Percentiles rank a stretch among this genome's conserved stretches.
phyloP scores from a whole-genome alignment of 2,888 invertebrate genomes.

The Tuberolachnus salignus region DNA sequence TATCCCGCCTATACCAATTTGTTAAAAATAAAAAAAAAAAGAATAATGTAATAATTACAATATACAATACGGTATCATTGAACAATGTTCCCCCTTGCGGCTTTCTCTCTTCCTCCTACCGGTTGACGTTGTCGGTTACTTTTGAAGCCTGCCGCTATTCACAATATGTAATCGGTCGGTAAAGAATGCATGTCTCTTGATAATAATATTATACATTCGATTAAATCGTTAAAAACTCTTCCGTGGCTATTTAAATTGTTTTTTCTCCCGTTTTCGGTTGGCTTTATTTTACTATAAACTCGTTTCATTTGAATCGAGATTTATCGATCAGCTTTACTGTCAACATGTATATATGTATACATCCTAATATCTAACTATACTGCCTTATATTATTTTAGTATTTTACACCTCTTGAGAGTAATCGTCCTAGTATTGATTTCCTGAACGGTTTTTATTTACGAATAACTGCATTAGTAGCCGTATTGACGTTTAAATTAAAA shows the following conservation, averaged over 20 bases:
- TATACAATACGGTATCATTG: constrained; percentile 29
- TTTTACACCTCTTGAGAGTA: constrained; percentile 27
- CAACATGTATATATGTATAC: background rate
- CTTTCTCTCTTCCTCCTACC: constrained; percentile 17
- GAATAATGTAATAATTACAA: constrained; percentile 16
- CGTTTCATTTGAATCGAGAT: constrained; percentile 30
- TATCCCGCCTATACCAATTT: background rate
- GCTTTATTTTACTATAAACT: constrained; percentile 6
- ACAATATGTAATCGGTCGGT: constrained; percentile 39
- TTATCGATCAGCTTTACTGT: constrained; percentile 43
- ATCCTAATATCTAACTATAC: too few relatives aligned
- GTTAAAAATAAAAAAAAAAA: constrained; percentile 10
- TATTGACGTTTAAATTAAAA: too few relatives aligned
- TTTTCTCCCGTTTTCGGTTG: constrained; percentile 6
- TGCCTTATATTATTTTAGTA: background rate
- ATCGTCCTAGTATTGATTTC: too few relatives aligned
- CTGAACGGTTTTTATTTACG: background rate
- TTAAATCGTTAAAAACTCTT: constrained; percentile 49
- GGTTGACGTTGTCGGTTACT: constrained; percentile 39
- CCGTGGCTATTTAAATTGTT: constrained; percentile 10
- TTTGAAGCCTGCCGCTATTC: constrained; percentile 25
- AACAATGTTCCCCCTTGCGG: constrained; percentile 18
- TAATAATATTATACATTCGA: constrained; percentile 12
- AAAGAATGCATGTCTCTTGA: constrained; percentile 51
- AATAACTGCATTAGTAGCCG: background rate